Conservation (phyloP, 1,140 invertebrate genomes). For the Heliconius melpomene region DNA sequence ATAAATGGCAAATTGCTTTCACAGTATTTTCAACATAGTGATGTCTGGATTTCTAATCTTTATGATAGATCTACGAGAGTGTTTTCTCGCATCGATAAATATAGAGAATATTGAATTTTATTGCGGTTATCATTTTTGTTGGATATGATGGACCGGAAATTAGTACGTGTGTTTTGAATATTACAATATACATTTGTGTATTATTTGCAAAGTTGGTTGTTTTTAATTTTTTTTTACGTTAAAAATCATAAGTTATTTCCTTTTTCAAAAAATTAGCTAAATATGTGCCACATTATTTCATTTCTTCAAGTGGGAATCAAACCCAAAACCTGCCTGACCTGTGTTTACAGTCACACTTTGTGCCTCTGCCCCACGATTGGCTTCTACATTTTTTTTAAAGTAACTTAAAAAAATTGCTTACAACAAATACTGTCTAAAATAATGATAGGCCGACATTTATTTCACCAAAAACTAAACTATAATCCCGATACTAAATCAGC, state of each 20-base stretch:
- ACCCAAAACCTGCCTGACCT: too few relatives aligned
- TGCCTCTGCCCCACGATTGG: too few relatives aligned
- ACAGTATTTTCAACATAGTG: not conserved
- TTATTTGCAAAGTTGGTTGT: not conserved
- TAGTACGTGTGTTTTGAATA: constrained; percentile 2
- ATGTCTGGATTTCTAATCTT: constrained; percentile 20
- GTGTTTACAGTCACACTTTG: too few relatives aligned
- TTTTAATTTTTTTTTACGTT: too few relatives aligned
- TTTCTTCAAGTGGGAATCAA: too few relatives aligned
- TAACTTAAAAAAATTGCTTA: not conserved
- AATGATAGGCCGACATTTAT: not conserved
- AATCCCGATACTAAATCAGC: constrained; percentile 35
- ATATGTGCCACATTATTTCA: too few relatives aligned
- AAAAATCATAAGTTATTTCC: too few relatives aligned
- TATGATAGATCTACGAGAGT: constrained; percentile 23
- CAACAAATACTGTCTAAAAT: not conserved
- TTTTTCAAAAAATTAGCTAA: too few relatives aligned
- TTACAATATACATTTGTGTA: not conserved
- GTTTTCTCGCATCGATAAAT: constrained; percentile 27
- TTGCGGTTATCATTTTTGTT: constrained; percentile 3
- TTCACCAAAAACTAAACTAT: constrained; percentile 28
- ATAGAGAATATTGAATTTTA: constrained; percentile 13
- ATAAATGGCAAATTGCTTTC: constrained; percentile 4
- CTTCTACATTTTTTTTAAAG: not conserved
- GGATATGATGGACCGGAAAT: constrained; percentile 5